A percentile compares a stretch with the other conserved stretches of the same genome.
phyloP scores from a whole-genome alignment of 2,888 invertebrate genomes.

The Dione juno region DNA sequence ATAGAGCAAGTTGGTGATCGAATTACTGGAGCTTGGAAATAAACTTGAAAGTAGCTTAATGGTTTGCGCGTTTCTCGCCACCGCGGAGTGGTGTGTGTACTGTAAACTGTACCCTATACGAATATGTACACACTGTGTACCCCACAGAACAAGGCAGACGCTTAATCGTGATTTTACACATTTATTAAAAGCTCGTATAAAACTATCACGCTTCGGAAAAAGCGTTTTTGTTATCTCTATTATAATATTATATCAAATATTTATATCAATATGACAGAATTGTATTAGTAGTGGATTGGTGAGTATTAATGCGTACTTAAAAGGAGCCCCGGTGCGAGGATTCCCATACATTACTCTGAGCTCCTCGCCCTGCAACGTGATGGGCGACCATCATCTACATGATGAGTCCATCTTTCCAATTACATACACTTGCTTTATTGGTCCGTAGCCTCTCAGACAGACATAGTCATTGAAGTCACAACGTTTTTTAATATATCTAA shows the following conservation, averaged over 20 bases:
- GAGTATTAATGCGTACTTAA: no score
- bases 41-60: slow-evolving; percentile 29
- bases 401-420: no score
- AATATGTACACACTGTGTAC: background rate
- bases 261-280: no score
- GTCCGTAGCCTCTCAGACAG: no score
- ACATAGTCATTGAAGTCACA: no score
- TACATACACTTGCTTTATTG: no score
- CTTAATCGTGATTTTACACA: slow-evolving; percentile 14
- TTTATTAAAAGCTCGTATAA: slow-evolving; percentile 15
- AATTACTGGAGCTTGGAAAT: slow-evolving; percentile 19
- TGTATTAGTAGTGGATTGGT: no score
- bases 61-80: slow-evolving; percentile 9
- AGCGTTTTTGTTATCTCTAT: background rate
- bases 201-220: background rate
- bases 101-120: background rate
- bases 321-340: no score
- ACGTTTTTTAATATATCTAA: no score
- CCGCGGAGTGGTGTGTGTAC: background rate
- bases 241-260: background rate
- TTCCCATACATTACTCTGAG: no score
- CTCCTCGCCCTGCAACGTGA: no score
- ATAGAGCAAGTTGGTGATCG: slow-evolving; percentile 20
- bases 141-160: background rate
- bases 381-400: no score